Base-by-base conservation (phyloP, 2,888 invertebrate genomes). In the Torymus auratus region DNA sequence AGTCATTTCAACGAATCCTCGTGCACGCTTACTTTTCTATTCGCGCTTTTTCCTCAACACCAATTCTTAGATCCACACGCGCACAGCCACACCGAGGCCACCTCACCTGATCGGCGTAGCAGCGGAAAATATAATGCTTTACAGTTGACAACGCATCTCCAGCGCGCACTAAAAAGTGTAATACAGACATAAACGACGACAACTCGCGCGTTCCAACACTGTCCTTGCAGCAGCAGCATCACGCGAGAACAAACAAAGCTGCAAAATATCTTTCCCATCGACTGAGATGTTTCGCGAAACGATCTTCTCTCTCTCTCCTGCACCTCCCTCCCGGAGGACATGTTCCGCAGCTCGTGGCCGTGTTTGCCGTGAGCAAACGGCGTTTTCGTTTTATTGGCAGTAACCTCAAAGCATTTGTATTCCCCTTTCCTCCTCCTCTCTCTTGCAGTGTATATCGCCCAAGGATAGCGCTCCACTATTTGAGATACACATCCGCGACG, bases 311-410 rank as follows among this genome's bases (percentile, higher is more conserved):
- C 28, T 58, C 53, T 65, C 28, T 28, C 28, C 20, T 20, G 2
- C 20, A 1, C 20, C 71, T 41, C 41, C 7, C 7, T 41, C 53
- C 60, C 17, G 56, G 65, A 72, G 71, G 60, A 78, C 65, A 78
- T 73, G 61, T 68, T 78, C 28, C 65, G 7, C 60, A 68, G 61
- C 68, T 77, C 68, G 23, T 72, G 28, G 62, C 41, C 41, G 41
- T 75, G 62, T 80, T 80, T 76, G 41, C 61, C 2, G 65, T 11
- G 68, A 76, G 72, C 62, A 80, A 80, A 71, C 70, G 74, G 60
- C 23, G 50, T 68, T 80, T 76, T 72, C 67, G 41, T 76, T 80
- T 80, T 80, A 80, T 80, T 80, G 72, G 72, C 62, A 61, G 72
- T 77, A 80, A 72, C 68, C 62, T 72, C 76, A 76, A 67, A 76